Conservation (phyloP, 2,113 vertebrate genomes). For the Boulengeromyrus knoepffleri region DNA sequence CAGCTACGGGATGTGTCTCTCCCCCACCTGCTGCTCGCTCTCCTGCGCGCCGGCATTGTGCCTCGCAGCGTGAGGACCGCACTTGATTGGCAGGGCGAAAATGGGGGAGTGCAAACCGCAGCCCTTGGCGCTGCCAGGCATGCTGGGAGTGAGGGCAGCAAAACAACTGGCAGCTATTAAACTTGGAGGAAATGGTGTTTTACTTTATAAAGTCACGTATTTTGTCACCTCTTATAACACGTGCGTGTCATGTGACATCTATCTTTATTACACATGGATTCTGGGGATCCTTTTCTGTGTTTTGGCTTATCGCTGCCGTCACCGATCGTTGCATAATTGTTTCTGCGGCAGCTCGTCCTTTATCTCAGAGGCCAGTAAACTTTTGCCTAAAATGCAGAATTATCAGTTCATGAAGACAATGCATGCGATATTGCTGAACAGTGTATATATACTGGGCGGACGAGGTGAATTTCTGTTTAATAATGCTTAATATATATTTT, state of each 20-base stretch:
- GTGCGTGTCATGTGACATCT: neutral
- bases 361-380: neutral
- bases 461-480: neutral
- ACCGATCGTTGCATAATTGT: neutral
- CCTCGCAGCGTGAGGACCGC: neutral
- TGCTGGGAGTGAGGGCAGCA: constrained; percentile 6
- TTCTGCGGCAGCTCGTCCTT: neutral
- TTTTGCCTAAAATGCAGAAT: neutral
- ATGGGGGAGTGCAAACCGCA: neutral
- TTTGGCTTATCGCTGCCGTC: neutral
- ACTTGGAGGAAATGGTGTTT: constrained; percentile 1
- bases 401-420: neutral
- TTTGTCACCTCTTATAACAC: neutral
- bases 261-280: neutral
- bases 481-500: neutral
- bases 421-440: neutral
- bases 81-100: constrained; percentile 8
- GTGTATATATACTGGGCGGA: neutral
- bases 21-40: constrained; percentile 1
- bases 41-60: neutral
- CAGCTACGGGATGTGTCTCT: neutral
- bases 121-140: constrained; percentile 1
- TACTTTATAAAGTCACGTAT: neutral
- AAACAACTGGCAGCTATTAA: constrained; percentile 1
- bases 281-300: neutral